Percentiles rank a stretch among this genome's conserved stretches.
phyloP scores from a whole-genome alignment of 2,113 vertebrate genomes.

The Podarcis muralis region DNA sequence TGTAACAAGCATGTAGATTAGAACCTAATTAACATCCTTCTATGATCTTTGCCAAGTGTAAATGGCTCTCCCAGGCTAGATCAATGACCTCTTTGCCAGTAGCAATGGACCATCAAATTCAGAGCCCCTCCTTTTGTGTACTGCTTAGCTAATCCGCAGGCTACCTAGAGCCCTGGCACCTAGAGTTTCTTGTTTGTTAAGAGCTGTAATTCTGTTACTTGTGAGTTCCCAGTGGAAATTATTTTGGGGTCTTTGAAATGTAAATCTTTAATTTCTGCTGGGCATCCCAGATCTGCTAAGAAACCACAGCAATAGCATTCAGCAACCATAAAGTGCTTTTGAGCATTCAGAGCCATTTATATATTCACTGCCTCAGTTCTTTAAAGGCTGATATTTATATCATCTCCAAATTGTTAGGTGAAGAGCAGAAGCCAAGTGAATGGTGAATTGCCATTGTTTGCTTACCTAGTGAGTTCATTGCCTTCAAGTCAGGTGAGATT shows the following conservation, averaged over 20 bases:
- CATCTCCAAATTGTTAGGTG: background rate
- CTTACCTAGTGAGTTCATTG: background rate
- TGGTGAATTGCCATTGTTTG: background rate
- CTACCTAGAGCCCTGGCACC: background rate
- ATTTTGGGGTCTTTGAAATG: background rate
- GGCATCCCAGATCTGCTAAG: background rate
- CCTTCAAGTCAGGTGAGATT: background rate
- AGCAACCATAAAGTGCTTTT: background rate
- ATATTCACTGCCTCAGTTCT: background rate
- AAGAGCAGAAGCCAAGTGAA: background rate
- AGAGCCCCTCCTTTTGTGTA: background rate
- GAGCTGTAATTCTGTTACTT: background rate
- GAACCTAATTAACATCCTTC: slow-evolving; percentile 3
- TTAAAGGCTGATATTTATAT: background rate
- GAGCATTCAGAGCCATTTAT: background rate
- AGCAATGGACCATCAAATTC: background rate
- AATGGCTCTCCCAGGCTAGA: background rate
- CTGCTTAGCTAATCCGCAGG: background rate
- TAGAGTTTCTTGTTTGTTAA: background rate
- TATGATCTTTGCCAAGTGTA: background rate
- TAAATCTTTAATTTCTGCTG: background rate
- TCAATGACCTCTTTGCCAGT: background rate
- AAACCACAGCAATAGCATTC: background rate
- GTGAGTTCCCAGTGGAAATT: background rate
- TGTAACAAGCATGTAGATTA: background rate